Evolutionary conservation across 2,888 invertebrate genomes (phyloP), one percentile per base, ranked within the genome.

Genomic region (Cyrtodaria siliqua): DNA sequence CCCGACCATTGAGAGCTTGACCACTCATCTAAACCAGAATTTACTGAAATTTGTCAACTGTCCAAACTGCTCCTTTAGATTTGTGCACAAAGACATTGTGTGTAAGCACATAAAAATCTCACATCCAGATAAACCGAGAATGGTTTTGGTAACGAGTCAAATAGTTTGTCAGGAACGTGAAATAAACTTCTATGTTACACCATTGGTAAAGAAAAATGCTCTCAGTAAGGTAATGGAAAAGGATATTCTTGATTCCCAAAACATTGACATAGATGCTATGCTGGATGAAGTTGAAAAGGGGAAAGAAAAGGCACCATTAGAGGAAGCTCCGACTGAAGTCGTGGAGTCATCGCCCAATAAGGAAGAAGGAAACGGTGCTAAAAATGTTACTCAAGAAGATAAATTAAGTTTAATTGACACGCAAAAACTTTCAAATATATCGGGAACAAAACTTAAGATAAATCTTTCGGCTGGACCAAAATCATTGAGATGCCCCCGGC

Each of bases 11-110:
- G 75, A 80, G 3, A 73, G 67, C 16, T 73, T 89, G 1, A 69
- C 86, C 8, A 38, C 55, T 33, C 90, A 90, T 61, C 84, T 89
- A 27, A 83, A 86, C 33, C 69, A 73, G 47, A 89, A 88, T 63
- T 78, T 88, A 50, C 61, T 90, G 26, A 87, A 89, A 71, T 87
- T 88, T 81, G 84, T 90, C 12, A 85, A 84, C 29, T 90, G 90
- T 60, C 87, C 87, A 8, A 83, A 87, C 60, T 90, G 90, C 68
- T 76, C 86, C 2, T 85, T 87, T 24, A 88, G 88, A 71, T 87
- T 84, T 72, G 84, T 71, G 14, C 81, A 86, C 38, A 79, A 86
- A 20, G 59, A 81, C 33, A 74, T 80, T 49, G 82, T 90, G 2
- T 56, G 85, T 20, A 79, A 83, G 27, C 90, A 90, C 68, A 88